These are phyloP conservation scores for Erynnis tages DNA, from an alignment of 2,888 invertebrate species.

Conservation along the genomic window DNA sequence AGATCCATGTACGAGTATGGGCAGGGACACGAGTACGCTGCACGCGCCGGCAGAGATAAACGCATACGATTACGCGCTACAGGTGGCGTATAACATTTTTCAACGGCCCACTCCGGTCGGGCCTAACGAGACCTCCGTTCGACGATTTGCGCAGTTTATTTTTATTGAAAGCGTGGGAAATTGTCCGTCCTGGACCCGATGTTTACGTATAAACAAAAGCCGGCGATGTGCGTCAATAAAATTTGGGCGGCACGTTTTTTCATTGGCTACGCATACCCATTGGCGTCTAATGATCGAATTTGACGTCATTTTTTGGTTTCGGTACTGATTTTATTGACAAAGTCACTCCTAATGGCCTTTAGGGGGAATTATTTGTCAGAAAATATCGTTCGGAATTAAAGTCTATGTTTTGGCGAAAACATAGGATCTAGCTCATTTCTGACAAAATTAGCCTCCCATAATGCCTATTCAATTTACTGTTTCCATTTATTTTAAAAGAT, in stretches of 20 bases:
- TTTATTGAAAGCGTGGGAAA: slow-evolving; percentile 71
- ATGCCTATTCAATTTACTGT: too few species aligned
- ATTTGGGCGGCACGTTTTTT: slow-evolving; percentile 1
- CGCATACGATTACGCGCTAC: slow-evolving; percentile 79
- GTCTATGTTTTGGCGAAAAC: too few species aligned
- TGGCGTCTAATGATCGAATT: too few species aligned
- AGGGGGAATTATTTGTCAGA: too few species aligned
- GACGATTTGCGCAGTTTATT: slow-evolving; percentile 64
- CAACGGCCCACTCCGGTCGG: slow-evolving; percentile 56
- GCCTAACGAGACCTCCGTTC: slow-evolving; percentile 64
- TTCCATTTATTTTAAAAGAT: too few species aligned
- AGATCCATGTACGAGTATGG: slow-evolving; percentile 45
- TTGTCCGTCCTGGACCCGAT: slow-evolving; percentile 16
- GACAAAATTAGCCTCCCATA: too few species aligned
- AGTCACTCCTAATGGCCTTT: too few species aligned
- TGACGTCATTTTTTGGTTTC: too few species aligned
- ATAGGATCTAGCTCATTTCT: too few species aligned
- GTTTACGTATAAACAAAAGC: slow-evolving; percentile 25
- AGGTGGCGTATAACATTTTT: slow-evolving; percentile 82
- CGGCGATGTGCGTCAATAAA: slow-evolving; percentile 6
- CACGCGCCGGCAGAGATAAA: slow-evolving; percentile 71
- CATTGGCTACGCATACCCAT: background rate
- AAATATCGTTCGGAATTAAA: too few species aligned
- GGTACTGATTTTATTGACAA: too few species aligned
- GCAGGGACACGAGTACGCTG: slow-evolving; percentile 47